Percentiles rank a stretch among this genome's conserved stretches.
These are phyloP conservation scores for Eumacrocentrus americanus DNA, from an alignment of 2,888 invertebrate genomes.

Conservation along the genomic window DNA sequence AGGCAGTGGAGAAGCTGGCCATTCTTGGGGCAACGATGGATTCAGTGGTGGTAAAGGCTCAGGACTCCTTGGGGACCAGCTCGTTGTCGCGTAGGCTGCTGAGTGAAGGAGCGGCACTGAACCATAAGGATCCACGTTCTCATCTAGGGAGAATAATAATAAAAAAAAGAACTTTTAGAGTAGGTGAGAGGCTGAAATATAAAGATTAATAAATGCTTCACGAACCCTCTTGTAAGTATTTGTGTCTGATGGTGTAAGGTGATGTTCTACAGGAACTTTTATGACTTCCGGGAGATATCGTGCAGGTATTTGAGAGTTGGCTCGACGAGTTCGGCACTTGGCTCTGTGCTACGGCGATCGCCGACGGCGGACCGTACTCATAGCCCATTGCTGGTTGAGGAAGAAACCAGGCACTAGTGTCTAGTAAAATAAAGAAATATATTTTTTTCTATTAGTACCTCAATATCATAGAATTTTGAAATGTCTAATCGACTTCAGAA, in stretches of 20 bases:
- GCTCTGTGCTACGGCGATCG: conserved; percentile 52
- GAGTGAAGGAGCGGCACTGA: conserved; percentile 57
- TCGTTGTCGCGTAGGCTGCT: conserved; percentile 54
- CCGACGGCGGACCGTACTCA: conserved; percentile 53
- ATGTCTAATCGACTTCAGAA: no score
- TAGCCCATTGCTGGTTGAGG: conserved; percentile 59
- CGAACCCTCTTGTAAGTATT: conserved; percentile 57
- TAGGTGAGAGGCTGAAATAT: not conserved
- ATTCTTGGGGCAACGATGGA: conserved; percentile 49
- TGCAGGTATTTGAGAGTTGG: conserved; percentile 51
- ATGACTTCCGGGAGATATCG: conserved; percentile 51
- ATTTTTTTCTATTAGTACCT: no score
- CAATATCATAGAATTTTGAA: no score
- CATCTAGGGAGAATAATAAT: conserved; percentile 35
- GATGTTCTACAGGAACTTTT: conserved; percentile 55
- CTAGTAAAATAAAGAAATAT: conserved; percentile 33
- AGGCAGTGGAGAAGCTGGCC: conserved; percentile 56
- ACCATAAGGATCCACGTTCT: conserved; percentile 54
- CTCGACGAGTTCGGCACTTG: conserved; percentile 49
- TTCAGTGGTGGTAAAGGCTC: conserved; percentile 44
- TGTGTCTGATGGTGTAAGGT: conserved; percentile 57
- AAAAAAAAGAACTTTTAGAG: no score
- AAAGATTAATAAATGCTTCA: conserved; percentile 7
- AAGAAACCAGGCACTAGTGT: conserved; percentile 59
- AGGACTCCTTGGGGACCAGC: conserved; percentile 58